These are phyloP conservation scores for Mycetomoellerius zeteki DNA, from an alignment of 1,140 invertebrate genomes.

Conservation along the genomic window DNA sequence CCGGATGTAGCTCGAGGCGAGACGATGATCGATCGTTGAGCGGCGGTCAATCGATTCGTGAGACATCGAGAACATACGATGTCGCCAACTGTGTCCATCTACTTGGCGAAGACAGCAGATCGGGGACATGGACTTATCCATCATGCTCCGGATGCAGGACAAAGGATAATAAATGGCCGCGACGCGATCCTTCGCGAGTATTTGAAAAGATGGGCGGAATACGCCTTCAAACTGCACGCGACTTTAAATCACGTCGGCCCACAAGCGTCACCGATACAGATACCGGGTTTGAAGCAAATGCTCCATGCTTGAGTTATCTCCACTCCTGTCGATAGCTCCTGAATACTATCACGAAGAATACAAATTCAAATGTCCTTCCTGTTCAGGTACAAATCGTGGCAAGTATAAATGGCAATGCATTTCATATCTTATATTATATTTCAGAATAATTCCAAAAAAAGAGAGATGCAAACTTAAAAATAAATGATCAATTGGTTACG, in stretches of 20 bases:
- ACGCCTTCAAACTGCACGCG: slow-evolving; percentile 54
- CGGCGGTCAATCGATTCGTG: slow-evolving; percentile 57
- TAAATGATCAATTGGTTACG: not conserved
- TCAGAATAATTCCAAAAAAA: not conserved
- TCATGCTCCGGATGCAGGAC: slow-evolving; percentile 65
- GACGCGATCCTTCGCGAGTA: slow-evolving; percentile 64
- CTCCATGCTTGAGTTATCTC: slow-evolving; percentile 66
- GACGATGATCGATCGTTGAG: slow-evolving; percentile 67
- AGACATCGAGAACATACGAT: slow-evolving; percentile 27
- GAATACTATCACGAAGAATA: slow-evolving; percentile 28
- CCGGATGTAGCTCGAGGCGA: slow-evolving; percentile 54
- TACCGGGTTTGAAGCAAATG: slow-evolving; percentile 48
- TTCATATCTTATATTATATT: slow-evolving; percentile 18
- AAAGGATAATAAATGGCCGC: slow-evolving; percentile 76
- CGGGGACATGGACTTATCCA: slow-evolving; percentile 67
- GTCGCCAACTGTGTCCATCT: slow-evolving; percentile 53
- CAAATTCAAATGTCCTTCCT: slow-evolving; percentile 32
- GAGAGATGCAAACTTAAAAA: not conserved
- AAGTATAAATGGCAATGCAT: slow-evolving; percentile 24
- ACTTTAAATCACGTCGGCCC: slow-evolving; percentile 73
- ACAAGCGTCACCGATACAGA: slow-evolving; percentile 65
- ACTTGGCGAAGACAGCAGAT: slow-evolving; percentile 61
- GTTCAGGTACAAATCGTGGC: not conserved
- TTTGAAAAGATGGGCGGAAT: slow-evolving; percentile 69
- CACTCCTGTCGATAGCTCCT: slow-evolving; percentile 63